A percentile compares a stretch with the other conserved stretches of the same genome.
Conservation (phyloP, 64 coral and sea anemone species). For the Trachythela sp. region DNA sequence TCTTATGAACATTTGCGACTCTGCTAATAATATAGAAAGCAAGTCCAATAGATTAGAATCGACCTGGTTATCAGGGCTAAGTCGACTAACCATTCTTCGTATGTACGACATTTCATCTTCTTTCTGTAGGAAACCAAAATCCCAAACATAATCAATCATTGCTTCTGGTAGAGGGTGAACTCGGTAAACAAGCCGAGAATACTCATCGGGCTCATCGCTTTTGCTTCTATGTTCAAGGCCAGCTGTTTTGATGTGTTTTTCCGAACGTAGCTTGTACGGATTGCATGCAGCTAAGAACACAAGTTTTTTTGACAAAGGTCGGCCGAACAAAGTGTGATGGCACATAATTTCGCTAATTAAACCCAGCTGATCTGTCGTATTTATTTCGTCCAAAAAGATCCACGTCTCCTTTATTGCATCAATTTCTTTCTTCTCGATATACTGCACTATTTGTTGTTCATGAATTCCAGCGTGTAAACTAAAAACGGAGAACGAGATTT, state of each 20-base stretch:
- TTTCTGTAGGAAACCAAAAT: conserved; percentile 62
- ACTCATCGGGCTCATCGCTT: conserved; percentile 48
- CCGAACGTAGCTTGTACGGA: conserved; percentile 67
- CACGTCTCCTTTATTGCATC: conserved; percentile 47
- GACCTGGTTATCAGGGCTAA: background rate
- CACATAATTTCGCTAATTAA: conserved; percentile 70
- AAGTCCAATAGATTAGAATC: conserved; percentile 44
- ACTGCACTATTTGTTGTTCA: conserved; percentile 44
- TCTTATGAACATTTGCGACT: conserved; percentile 66
- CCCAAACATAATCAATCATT: conserved; percentile 98
- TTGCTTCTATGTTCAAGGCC: conserved; percentile 74
- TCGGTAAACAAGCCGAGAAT: conserved; percentile 77
- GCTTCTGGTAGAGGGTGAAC: conserved; percentile 91
- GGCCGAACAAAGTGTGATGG: conserved; percentile 57
- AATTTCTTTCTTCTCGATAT: conserved; percentile 39
- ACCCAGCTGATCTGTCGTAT: conserved; percentile 71
- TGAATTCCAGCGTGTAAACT: conserved; percentile 83
- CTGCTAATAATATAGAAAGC: conserved; percentile 43
- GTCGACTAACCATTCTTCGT: conserved; percentile 63
- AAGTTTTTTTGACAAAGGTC: conserved; percentile 58
- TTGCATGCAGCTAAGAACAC: conserved; percentile 87
- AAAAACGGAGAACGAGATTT: conserved; percentile 57
- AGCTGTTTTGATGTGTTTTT: conserved; percentile 67
- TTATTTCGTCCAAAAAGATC: conserved; percentile 90
- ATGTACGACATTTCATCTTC: conserved; percentile 76